Conservation (phyloP, 2,113 vertebrate genomes). For the Megaceryle maxima region DNA sequence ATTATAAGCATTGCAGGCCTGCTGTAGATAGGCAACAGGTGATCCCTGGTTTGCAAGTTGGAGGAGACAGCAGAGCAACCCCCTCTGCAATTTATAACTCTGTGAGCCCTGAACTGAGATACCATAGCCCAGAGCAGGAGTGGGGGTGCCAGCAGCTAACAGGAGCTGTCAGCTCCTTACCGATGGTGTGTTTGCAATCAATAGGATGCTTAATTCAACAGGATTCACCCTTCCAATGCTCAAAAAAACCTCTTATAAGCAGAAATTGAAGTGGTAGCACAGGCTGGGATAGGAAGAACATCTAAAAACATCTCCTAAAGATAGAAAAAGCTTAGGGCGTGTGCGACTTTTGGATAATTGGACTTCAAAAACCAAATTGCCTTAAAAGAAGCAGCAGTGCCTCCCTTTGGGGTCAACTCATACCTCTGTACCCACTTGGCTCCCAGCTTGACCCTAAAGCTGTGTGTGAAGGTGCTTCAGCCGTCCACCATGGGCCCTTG, state of each 20-base stretch:
- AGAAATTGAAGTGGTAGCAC: background rate
- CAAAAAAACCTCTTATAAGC: background rate
- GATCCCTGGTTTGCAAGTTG: background rate
- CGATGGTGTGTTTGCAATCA: background rate
- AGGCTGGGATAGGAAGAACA: background rate
- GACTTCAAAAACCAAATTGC: background rate
- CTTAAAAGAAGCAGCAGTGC: background rate
- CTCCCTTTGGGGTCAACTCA: background rate
- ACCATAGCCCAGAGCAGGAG: background rate
- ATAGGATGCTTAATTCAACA: background rate
- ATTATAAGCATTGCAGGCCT: background rate
- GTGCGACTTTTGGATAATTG: background rate
- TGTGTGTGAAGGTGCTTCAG: background rate
- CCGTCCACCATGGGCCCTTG: background rate
- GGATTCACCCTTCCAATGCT: background rate
- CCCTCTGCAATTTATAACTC: background rate
- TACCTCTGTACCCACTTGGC: accelerated
- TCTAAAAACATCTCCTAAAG: background rate
- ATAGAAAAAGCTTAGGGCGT: background rate
- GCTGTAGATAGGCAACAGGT: background rate
- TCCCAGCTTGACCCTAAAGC: no score
- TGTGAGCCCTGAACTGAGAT: background rate
- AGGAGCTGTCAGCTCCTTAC: background rate
- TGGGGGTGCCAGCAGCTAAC: background rate
- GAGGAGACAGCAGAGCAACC: background rate